Evolutionary conservation across 2,113 vertebrate genomes (phyloP).

Genomic region (Circaetus gallicus): DNA sequence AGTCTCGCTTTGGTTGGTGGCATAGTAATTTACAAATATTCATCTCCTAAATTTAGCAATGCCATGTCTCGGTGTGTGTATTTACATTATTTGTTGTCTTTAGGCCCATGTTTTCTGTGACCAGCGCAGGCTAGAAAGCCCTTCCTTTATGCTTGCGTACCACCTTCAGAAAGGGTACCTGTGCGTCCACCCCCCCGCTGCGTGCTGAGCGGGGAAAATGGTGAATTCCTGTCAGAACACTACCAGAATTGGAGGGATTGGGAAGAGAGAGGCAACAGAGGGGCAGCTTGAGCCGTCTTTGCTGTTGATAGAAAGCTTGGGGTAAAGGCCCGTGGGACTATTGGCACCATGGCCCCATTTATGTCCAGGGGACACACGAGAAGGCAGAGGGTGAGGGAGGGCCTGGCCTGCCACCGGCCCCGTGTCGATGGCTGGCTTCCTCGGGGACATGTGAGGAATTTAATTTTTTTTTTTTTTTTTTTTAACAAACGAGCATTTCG

Average conservation of each 20-base stretch:
- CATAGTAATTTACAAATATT: background rate
- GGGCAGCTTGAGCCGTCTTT: background rate
- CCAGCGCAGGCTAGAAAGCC: background rate
- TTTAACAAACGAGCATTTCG: no score
- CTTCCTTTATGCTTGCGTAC: background rate
- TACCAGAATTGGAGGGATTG: background rate
- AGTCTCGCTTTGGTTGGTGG: background rate
- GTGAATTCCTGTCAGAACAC: background rate
- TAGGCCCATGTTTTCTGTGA: background rate
- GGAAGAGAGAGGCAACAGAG: background rate
- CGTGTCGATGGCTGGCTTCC: background rate
- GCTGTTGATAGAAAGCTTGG: background rate
- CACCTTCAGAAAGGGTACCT: background rate
- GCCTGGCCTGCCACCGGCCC: background rate
- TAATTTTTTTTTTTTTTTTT: background rate
- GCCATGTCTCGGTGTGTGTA: background rate
- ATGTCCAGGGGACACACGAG: rapidly evolving
- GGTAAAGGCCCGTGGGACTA: background rate
- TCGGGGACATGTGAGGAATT: background rate
- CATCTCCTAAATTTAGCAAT: background rate
- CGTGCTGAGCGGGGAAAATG: rapidly evolving
- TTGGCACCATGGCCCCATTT: rapidly evolving
- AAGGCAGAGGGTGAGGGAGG: background rate
- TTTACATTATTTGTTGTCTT: background rate
- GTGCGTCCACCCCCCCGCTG: rapidly evolving